Conservation (phyloP, 2,888 invertebrate genomes). For the Didymodactylos carnosus region DNA sequence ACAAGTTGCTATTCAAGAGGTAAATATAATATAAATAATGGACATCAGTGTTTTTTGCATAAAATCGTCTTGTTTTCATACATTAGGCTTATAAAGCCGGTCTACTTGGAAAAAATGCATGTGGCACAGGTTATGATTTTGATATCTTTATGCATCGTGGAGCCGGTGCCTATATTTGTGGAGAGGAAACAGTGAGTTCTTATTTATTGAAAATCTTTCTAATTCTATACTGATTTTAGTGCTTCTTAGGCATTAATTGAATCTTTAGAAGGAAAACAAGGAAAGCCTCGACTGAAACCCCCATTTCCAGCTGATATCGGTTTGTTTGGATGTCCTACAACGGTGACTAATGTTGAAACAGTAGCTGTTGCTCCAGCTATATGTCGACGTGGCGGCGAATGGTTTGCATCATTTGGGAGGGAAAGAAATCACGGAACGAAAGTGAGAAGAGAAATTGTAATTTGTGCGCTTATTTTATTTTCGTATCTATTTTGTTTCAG, state of each 20-base stretch:
- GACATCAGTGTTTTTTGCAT: too few species aligned
- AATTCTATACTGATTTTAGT: too few species aligned
- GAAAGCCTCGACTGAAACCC: constrained; percentile 12
- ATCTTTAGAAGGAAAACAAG: constrained; percentile 13
- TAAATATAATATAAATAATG: too few species aligned
- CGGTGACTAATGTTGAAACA: constrained; percentile 15
- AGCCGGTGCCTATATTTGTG: constrained; percentile 15
- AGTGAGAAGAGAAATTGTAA: too few species aligned
- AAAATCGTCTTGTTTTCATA: too few species aligned
- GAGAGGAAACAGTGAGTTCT: constrained; percentile 14
- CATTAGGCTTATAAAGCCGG: neutral
- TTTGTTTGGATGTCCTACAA: constrained; percentile 10
- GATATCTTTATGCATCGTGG: neutral
- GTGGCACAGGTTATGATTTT: neutral
- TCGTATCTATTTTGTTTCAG: too few species aligned
- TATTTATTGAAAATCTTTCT: too few species aligned
- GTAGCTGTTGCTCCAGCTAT: neutral
- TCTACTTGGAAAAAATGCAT: neutral
- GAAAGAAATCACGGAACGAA: neutral
- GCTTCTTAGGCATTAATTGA: neutral
- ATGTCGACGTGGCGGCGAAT: neutral
- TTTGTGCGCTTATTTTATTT: too few species aligned
- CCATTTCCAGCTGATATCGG: constrained; percentile 14
- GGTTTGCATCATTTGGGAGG: neutral
- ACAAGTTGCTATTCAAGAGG: constrained; percentile 1